Evolutionary conservation across 1,140 invertebrate genomes (phyloP), one percentile per base, ranked within the genome.

Genomic region (Andrena cerasifolii): DNA sequence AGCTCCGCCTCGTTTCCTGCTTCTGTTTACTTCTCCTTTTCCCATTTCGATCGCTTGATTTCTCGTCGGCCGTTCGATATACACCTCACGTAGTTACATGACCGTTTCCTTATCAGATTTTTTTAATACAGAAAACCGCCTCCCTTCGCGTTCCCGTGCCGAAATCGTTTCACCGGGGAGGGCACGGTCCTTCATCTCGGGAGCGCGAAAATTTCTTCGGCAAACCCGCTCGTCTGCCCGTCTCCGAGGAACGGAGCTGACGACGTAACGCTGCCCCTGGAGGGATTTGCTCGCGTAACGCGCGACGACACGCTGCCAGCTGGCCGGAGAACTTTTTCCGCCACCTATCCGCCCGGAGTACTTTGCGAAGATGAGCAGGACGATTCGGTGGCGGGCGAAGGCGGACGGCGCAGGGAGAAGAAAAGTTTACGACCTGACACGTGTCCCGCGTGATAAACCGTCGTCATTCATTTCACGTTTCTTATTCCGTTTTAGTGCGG

Each of bases 361-460:
- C 36, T 68, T 53, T 51, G 62, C 75, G 80, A 84, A 53, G 53
- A 79, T 45, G 75, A 62, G 75, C 71, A 78, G 21, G 53, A 40
- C 26, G 66, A 78, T 51, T 63, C 67, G 28, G 33, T 47, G 18
- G 47, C 12, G 24, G 12, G n/a, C n/a, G n/a, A n/a, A n/a, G 58
- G 56, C 14, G 47, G 18, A 18, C 43, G 16, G 45, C 43, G 58
- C 61, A 71, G 53, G 49, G 72, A 54, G 65, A 40, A 67, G 78
- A 61, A 80, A 86, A 87, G 68, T 86, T 88, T 85, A 86, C 83
- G 85, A 86, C 71, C 68, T 72, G 80, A 86, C 85, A 82, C 86
- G 85, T 84, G 85, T 86, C 80, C 62, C 73, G 79, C 79, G 82
- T 84, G 80, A 86, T 78, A 79, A 82, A 80, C 73, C 58, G 58